phyloP scores from a whole-genome alignment of 2,113 vertebrate genomes.

The Pedionomus torquatus region DNA sequence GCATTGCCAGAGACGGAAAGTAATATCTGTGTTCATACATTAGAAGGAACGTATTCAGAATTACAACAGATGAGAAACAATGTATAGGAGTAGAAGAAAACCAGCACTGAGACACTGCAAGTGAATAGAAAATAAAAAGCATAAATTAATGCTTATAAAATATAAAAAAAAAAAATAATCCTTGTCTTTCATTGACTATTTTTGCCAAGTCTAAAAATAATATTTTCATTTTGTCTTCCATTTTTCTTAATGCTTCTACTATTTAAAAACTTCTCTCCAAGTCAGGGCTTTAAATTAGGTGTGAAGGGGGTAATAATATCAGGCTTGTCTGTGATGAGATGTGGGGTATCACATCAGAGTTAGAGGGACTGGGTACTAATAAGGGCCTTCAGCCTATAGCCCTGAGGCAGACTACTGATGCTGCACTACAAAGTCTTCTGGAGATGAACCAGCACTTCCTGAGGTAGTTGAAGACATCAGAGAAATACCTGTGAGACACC shows the following conservation, averaged over 20 bases:
- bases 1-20: neutral
- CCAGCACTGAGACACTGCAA: neutral
- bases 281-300: too few species aligned
- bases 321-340: too few species aligned
- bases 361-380: too few species aligned
- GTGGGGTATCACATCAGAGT: too few species aligned
- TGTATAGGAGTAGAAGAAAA: neutral
- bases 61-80: neutral
- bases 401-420: too few species aligned
- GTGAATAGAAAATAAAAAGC: neutral
- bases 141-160: neutral
- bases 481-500: too few species aligned
- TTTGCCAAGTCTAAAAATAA: neutral
- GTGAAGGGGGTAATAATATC: too few species aligned
- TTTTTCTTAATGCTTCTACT: neutral
- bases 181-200: neutral
- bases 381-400: too few species aligned
- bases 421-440: too few species aligned
- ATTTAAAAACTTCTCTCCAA: neutral
- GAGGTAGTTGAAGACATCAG: too few species aligned
- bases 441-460: too few species aligned
- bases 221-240: neutral
- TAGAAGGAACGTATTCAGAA: neutral
- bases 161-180: neutral
- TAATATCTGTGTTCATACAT: neutral